Evolutionary conservation across 2,888 invertebrate species (phyloP).

Genomic region (Heliconius charithonia): DNA sequence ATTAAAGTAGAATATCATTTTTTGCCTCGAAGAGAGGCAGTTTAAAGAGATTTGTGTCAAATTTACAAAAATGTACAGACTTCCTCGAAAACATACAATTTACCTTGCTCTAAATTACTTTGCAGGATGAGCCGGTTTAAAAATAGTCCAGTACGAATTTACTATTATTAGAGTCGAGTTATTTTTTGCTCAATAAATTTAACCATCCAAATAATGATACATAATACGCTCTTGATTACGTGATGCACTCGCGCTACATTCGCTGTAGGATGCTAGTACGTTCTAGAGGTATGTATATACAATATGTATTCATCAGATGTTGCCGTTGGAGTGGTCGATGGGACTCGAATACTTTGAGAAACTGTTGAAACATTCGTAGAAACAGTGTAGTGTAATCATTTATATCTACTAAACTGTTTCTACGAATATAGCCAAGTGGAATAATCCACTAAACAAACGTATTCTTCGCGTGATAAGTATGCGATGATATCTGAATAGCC

Average conservation of each 20-base stretch:
- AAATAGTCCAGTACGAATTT: constrained; percentile 74
- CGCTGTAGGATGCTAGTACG: neutral
- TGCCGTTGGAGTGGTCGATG: neutral
- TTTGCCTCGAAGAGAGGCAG: no score
- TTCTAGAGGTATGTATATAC: neutral
- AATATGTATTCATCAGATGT: neutral
- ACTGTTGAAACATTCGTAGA: neutral
- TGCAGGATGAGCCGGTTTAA: constrained; percentile 57
- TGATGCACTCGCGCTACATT: constrained; percentile 49
- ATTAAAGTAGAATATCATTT: neutral
- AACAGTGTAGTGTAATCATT: neutral
- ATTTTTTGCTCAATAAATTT: constrained; percentile 73
- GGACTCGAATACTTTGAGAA: neutral
- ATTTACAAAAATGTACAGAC: constrained; percentile 1
- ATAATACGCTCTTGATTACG: constrained; percentile 73
- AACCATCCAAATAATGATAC: constrained; percentile 80
- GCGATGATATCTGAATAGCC: constrained; percentile 70
- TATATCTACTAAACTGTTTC: no score
- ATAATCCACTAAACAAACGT: neutral
- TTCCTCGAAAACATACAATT: neutral
- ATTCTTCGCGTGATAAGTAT: constrained; percentile 55
- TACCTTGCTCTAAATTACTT: constrained; percentile 7
- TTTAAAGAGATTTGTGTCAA: neutral
- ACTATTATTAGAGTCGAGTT: constrained; percentile 57
- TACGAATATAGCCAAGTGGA: neutral